Conservation (phyloP, 2,888 invertebrate species). For the Andrena bicolor region DNA sequence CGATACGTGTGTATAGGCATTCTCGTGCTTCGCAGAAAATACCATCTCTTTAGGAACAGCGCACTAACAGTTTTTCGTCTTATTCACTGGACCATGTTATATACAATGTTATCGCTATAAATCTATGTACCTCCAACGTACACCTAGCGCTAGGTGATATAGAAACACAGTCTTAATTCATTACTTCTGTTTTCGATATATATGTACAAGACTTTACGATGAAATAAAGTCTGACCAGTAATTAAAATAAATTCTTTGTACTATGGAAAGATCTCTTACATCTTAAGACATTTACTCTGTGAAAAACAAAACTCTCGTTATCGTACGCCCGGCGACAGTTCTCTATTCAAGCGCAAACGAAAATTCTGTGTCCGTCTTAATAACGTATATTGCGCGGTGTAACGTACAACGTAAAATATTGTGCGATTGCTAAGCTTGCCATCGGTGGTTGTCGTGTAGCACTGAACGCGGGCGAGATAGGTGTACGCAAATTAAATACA, state of each 20-base stretch:
- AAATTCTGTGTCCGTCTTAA: slow-evolving; percentile 22
- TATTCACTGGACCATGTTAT: slow-evolving; percentile 64
- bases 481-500: slow-evolving; percentile 30
- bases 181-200: slow-evolving; percentile 61
- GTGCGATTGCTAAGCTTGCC: slow-evolving; percentile 28
- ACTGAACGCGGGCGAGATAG: slow-evolving; percentile 1
- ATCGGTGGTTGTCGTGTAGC: slow-evolving; percentile 6
- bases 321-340: slow-evolving; percentile 27
- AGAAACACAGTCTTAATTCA: slow-evolving; percentile 70
- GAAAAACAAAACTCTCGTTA: slow-evolving; percentile 38
- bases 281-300: slow-evolving; percentile 43
- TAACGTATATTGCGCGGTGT: slow-evolving; percentile 17
- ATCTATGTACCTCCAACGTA: slow-evolving; percentile 65
- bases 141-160: slow-evolving; percentile 64
- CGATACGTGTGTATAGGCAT: slow-evolving; percentile 55
- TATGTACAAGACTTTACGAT: slow-evolving; percentile 63
- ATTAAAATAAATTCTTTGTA: slow-evolving; percentile 67
- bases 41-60: slow-evolving; percentile 63
- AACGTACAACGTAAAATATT: slow-evolving; percentile 22
- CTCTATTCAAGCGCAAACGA: slow-evolving; percentile 15
- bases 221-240: slow-evolving; percentile 60
- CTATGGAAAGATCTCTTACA: slow-evolving; percentile 61
- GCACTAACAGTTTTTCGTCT: slow-evolving; percentile 64
- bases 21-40: slow-evolving; percentile 62
- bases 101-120: slow-evolving; percentile 63